phyloP scores from a whole-genome alignment of 2,888 invertebrate genomes.

The Diploptera punctata region DNA sequence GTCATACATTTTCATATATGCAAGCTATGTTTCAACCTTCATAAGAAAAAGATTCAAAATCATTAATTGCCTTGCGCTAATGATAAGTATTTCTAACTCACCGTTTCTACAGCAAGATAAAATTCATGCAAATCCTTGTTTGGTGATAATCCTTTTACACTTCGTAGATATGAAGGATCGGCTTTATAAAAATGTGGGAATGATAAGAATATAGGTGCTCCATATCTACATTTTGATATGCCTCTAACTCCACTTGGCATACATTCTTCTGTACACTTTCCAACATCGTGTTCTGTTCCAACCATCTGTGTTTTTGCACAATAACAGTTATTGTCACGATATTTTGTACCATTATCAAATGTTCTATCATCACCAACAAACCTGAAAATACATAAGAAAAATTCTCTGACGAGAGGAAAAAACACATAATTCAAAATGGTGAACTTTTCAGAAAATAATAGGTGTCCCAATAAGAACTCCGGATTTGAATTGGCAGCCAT shows the following conservation, averaged over 20 bases:
- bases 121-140: conserved; percentile 69
- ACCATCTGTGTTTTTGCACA: conserved; percentile 54
- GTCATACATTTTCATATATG: no score
- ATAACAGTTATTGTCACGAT: conserved; percentile 70
- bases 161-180: conserved; percentile 67
- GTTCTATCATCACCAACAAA: conserved; percentile 65
- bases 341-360: conserved; percentile 74
- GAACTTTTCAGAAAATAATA: no score
- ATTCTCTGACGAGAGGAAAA: no score
- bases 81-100: no score
- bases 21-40: no score
- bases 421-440: no score
- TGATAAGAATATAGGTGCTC: conserved; percentile 83
- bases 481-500: no score
- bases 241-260: conserved; percentile 67
- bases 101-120: conserved; percentile 71
- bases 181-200: conserved; percentile 83
- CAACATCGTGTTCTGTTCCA: not conserved
- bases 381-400: no score
- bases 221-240: conserved; percentile 75
- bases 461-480: no score
- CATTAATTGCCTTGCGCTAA: no score
- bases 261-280: conserved; percentile 44
- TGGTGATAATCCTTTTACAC: conserved; percentile 72
- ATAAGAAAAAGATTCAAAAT: no score